Conservation (phyloP, 1,140 invertebrate genomes). For the Drosophila lowei region DNA sequence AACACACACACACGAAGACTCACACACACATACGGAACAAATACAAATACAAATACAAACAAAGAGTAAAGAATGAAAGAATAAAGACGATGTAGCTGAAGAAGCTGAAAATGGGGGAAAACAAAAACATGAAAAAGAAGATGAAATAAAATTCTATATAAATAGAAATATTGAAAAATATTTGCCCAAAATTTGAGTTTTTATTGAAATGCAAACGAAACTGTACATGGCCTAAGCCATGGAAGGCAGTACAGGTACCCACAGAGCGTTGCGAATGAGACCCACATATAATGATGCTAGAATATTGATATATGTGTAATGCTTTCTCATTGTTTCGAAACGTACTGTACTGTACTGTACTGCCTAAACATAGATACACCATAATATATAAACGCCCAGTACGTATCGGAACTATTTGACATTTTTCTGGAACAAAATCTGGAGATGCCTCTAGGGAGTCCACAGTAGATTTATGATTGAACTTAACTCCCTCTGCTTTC, state of each 20-base stretch:
- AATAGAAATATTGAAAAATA: constrained; percentile 80
- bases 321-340: too few relatives aligned
- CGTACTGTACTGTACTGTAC: too few relatives aligned
- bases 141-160: constrained; percentile 83
- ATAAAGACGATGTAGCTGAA: constrained; percentile 21
- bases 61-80: constrained; percentile 43
- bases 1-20: constrained; percentile 80
- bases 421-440: too few relatives aligned
- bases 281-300: too few relatives aligned
- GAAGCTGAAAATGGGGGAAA: constrained; percentile 14
- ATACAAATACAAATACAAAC: constrained; percentile 84
- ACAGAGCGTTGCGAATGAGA: too few relatives aligned
- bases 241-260: background rate
- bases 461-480: too few relatives aligned
- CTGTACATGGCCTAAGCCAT: constrained; percentile 8
- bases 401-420: too few relatives aligned
- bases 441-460: too few relatives aligned
- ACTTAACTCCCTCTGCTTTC: too few relatives aligned
- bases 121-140: constrained; percentile 60
- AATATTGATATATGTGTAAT: too few relatives aligned
- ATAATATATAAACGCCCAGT: too few relatives aligned
- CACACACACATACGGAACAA: constrained; percentile 14
- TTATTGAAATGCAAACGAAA: constrained; percentile 3
- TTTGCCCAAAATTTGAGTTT: constrained; percentile 31
- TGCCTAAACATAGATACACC: too few relatives aligned